Evolutionary conservation across 92 coral and sea anemone genomes (phyloP), one percentile per base, ranked within the genome.

Genomic region (Chrysogorgia sp.): DNA sequence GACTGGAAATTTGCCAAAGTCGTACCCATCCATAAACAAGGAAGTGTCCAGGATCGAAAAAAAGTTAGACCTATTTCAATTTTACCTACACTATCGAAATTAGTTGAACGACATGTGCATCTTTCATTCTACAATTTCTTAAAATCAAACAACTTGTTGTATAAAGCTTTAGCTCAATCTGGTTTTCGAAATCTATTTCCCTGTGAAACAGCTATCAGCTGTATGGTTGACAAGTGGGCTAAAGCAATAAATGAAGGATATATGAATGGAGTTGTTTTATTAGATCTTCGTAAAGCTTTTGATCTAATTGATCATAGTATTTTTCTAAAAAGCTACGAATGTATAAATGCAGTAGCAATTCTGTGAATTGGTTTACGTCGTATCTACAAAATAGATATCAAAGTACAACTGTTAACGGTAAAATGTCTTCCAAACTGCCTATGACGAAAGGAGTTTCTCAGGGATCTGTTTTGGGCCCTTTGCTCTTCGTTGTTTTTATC

Each of bases 201-300:
- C 43, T 71, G 78, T 71, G 78, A 71, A 71, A 47, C 61, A n/a
- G n/a, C n/a, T n/a, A n/a, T n/a, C n/a, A n/a, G n/a, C 1, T 28
- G 47, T 21, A 17, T 71, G 61, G 48, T 56, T 32, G 78, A 71
- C 13, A 56, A 71, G 35, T 71, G 78, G 78, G 40, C 61, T 30
- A 71, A 56, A 71, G 41, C 34, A 21, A 71, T 71, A 56, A 71
- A 71, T 71, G 78, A 71, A 31, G 61, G 78, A n/a, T 28, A 71
- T 31, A 31, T 71, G 78, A 71, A 31, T 30, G 78, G 78, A 37
- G 78, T 56, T 17, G 58, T 71, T 13, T 21, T 71, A 6, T 31
- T 71, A 32, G 78, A 71, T 56, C 61, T 71, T 53, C 41, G 61
- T 56, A 71, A 71, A 71, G 78, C 78, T 26, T 71, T 71, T 32